Percentiles rank a stretch among this genome's conserved stretches.
phyloP scores from a whole-genome alignment of 2,797 vertebrate genomes.

The Sternarchorhynchus goeldii region DNA sequence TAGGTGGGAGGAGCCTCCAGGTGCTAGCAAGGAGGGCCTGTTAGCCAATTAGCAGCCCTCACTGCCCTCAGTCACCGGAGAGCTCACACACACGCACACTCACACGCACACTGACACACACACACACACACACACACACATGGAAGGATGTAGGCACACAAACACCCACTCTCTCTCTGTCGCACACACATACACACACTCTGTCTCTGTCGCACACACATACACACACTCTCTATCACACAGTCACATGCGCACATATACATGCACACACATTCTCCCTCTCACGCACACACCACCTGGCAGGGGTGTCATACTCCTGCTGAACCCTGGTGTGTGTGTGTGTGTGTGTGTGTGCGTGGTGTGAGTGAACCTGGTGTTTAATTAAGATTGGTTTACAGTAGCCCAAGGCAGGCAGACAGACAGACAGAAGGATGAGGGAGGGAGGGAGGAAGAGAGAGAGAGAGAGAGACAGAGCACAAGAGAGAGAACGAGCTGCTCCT shows the following conservation, averaged over 20 bases:
- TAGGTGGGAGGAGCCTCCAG: too few species aligned
- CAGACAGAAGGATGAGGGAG: constrained; percentile 5
- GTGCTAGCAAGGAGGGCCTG: too few species aligned
- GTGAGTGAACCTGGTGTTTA: constrained; percentile 46
- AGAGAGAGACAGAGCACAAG: neutral
- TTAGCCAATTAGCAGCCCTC: too few species aligned
- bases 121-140: neutral
- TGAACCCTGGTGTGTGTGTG: too few species aligned
- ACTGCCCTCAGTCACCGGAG: too few species aligned
- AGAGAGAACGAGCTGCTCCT: constrained; percentile 1
- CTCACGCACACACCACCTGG: constrained; percentile 5
- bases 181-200: neutral
- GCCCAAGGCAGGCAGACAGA: constrained; percentile 20
- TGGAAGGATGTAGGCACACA: too few species aligned
- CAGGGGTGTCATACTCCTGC: neutral
- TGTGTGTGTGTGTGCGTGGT: constrained; percentile 45
- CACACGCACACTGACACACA: too few species aligned
- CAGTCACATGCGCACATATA: too few species aligned
- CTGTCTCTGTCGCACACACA: neutral
- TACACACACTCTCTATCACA: too few species aligned
- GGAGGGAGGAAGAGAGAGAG: neutral
- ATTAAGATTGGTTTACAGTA: constrained; percentile 41
- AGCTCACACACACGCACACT: too few species aligned
- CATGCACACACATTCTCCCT: neutral
- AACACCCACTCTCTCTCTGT: neutral